Conservation (phyloP, 2,113 vertebrate genomes). For the Todiramphus saurophagus region DNA sequence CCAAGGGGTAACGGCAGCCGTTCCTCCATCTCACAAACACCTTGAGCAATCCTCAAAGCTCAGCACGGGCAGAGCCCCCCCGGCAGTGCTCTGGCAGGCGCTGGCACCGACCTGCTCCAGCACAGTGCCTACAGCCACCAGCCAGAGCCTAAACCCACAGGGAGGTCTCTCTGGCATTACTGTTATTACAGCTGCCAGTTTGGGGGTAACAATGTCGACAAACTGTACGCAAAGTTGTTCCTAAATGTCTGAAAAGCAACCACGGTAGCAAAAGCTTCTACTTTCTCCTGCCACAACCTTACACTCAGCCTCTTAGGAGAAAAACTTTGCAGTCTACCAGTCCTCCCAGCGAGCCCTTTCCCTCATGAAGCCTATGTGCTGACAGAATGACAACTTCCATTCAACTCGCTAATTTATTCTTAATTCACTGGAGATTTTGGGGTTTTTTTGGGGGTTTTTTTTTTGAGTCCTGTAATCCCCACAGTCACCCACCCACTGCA, state of each 20-base stretch:
- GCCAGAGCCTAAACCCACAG: neutral
- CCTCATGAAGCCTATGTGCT: neutral
- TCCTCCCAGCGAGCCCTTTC: neutral
- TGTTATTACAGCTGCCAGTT: neutral
- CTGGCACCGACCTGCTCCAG: accelerated
- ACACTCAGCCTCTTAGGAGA: neutral
- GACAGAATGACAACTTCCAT: neutral
- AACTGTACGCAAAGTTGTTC: neutral
- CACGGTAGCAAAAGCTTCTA: neutral
- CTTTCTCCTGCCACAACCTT: neutral
- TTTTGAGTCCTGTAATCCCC: neutral
- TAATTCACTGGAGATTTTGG: neutral
- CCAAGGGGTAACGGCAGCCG: neutral
- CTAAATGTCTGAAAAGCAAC: neutral
- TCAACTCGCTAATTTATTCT: neutral
- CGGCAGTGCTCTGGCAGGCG: neutral
- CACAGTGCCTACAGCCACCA: neutral
- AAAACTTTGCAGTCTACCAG: neutral
- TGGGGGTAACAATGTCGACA: neutral
- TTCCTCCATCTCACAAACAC: neutral
- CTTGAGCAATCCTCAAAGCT: neutral
- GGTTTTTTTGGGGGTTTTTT: neutral
- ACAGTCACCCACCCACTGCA: neutral
- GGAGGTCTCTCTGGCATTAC: neutral
- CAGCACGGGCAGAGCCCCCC: neutral